Conservation (phyloP, 2,888 invertebrate genomes). For the Arctia plantaginis region DNA sequence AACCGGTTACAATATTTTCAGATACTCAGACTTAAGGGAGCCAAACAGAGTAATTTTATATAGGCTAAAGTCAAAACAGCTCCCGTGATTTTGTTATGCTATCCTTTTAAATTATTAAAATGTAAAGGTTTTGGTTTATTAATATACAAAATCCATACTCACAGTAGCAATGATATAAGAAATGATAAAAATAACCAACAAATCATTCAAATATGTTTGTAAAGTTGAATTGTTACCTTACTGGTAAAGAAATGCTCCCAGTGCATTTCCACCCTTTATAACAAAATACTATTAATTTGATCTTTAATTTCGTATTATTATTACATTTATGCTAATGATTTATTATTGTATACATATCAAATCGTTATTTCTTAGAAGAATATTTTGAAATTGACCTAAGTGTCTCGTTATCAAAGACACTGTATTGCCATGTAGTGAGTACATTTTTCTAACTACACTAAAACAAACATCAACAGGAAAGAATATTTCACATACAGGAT, state of each 20-base stretch:
- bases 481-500: neutral
- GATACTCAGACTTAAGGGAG: neutral
- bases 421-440: slow-evolving; percentile 20
- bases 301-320: slow-evolving; percentile 16
- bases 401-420: slow-evolving; percentile 46
- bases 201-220: neutral
- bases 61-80: neutral
- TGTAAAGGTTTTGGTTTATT: neutral
- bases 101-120: neutral
- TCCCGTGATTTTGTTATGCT: neutral
- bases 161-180: neutral
- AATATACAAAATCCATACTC: neutral
- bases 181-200: neutral
- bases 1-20: neutral
- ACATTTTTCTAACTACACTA: slow-evolving; percentile 17
- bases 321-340: slow-evolving; percentile 23
- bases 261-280: slow-evolving; percentile 1
- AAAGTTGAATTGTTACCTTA: neutral
- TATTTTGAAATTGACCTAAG: slow-evolving; percentile 31
- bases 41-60: neutral
- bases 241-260: neutral
- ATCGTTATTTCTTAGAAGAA: slow-evolving; percentile 23
- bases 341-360: slow-evolving; percentile 32
- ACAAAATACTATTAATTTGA: slow-evolving; percentile 18
- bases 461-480: slow-evolving; percentile 14